Conservation (phyloP, 1,140 invertebrate genomes). For the Grapholita molesta region DNA sequence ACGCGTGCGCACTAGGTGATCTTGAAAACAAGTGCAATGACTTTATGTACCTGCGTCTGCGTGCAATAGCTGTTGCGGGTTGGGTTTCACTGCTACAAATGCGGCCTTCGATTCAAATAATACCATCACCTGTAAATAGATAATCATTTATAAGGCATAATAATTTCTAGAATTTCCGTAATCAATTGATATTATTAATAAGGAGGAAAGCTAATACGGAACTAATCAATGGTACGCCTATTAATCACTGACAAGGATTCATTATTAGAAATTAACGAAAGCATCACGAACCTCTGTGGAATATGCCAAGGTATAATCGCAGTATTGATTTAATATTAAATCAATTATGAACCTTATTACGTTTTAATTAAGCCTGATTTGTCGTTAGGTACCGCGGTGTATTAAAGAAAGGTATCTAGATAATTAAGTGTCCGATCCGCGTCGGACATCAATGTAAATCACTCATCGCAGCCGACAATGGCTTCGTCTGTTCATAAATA, state of each 20-base stretch:
- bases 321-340: slow-evolving; percentile 12
- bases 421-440: slow-evolving; percentile 26
- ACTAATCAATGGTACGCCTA: slow-evolving; percentile 3
- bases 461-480: slow-evolving; percentile 47
- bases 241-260: slow-evolving; percentile 16
- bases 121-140: neutral
- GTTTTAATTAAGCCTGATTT: slow-evolving; percentile 12
- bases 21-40: slow-evolving; percentile 15
- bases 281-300: neutral
- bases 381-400: neutral
- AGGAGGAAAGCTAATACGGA: neutral
- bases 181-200: neutral
- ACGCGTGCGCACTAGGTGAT: slow-evolving; percentile 1
- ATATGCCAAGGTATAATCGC: slow-evolving; percentile 12
- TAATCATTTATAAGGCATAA: neutral
- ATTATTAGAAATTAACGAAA: slow-evolving; percentile 16
- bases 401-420: slow-evolving; percentile 10
- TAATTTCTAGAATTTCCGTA: neutral
- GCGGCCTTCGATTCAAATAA: neutral
- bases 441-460: slow-evolving; percentile 45
- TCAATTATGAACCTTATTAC: slow-evolving; percentile 9
- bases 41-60: slow-evolving; percentile 4
- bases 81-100: neutral
- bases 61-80: neutral
- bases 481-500: slow-evolving; percentile 42